Conservation (phyloP, 64 coral and sea anemone genomes). For the Platygyra sinensis region DNA sequence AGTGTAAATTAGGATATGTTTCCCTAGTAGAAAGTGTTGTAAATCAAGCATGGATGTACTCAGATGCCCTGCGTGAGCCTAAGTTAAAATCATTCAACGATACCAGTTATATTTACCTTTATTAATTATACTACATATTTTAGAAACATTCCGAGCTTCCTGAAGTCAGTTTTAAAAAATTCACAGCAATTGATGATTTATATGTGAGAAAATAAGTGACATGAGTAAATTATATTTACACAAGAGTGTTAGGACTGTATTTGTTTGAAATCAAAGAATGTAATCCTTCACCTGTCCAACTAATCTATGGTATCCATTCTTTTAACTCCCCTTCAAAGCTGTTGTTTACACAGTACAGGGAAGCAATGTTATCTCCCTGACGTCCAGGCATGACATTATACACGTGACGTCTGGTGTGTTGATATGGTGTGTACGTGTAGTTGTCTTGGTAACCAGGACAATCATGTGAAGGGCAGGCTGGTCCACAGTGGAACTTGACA, state of each 20-base stretch:
- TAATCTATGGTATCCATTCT: slow-evolving; percentile 18
- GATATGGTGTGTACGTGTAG: not conserved
- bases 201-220: too few relatives aligned
- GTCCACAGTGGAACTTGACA: slow-evolving; percentile 71
- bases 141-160: too few relatives aligned
- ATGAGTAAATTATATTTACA: not conserved
- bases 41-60: too few relatives aligned
- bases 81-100: too few relatives aligned
- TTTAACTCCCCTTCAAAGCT: slow-evolving; percentile 19
- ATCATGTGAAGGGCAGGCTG: slow-evolving; percentile 35
- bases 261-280: not conserved
- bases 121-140: too few relatives aligned
- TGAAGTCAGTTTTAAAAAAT: too few relatives aligned
- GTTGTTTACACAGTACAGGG: slow-evolving; percentile 1
- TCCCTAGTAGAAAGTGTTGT: too few relatives aligned
- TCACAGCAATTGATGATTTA: too few relatives aligned
- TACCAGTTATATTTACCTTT: too few relatives aligned
- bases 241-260: not conserved
- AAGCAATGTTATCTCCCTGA: not conserved
- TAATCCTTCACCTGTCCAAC: not conserved
- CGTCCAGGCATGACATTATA: slow-evolving; percentile 60
- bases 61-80: too few relatives aligned
- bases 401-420: slow-evolving; percentile 27
- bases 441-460: slow-evolving; percentile 57
- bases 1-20: too few relatives aligned